These are phyloP conservation scores for Xerus rutilus DNA, from an alignment of 2,797 vertebrate species.

Conservation along the genomic window DNA sequence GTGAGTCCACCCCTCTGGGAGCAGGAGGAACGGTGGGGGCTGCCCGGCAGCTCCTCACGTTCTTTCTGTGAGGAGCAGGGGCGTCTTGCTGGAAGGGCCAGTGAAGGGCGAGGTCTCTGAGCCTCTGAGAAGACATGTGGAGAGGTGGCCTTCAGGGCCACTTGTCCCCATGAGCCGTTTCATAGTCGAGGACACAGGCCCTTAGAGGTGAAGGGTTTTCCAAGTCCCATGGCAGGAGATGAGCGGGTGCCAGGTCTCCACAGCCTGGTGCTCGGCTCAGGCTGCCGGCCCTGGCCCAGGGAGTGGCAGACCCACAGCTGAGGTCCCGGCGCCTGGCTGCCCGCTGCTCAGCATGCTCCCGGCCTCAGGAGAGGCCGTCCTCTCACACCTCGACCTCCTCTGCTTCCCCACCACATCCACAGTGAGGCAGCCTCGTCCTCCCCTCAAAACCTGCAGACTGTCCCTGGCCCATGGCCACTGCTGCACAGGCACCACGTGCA, in stretches of 20 bases:
- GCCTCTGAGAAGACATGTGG: background rate
- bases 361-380: background rate
- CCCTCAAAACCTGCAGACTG: background rate
- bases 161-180: fast-evolving
- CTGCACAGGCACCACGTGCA: background rate
- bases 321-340: background rate
- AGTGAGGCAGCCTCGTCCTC: background rate
- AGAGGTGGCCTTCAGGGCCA: background rate
- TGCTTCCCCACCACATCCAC: background rate
- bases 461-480: background rate
- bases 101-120: background rate
- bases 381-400: background rate
- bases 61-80: background rate
- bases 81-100: background rate
- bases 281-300: background rate
- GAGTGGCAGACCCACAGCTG: background rate
- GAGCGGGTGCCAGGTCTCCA: background rate
- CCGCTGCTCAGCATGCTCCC: background rate
- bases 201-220: background rate
- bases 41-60: background rate
- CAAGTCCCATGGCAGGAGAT: too few relatives aligned
- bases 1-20: background rate
- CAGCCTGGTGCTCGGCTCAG: background rate
- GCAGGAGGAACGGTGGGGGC: too few relatives aligned
- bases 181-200: background rate